phyloP scores from a whole-genome alignment of 2,797 vertebrate species.

The Channa striata region DNA sequence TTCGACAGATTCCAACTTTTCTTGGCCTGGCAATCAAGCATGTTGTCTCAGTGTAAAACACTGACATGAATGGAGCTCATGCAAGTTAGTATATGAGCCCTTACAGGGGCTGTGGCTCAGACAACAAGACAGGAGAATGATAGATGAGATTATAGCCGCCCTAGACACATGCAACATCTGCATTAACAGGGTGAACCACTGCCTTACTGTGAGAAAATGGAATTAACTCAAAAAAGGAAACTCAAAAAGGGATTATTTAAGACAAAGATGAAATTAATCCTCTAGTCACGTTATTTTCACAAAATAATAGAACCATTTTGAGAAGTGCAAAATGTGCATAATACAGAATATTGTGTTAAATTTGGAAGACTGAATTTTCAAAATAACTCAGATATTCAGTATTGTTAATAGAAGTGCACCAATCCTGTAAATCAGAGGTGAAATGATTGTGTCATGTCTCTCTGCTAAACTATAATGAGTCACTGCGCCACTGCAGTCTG shows the following conservation, averaged over 20 bases:
- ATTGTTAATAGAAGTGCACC: not conserved
- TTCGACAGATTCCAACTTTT: conserved; percentile 32
- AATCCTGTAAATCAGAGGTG: conserved; percentile 7
- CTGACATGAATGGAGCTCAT: conserved; percentile 82
- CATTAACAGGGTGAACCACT: conserved; percentile 35
- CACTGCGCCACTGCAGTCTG: conserved; percentile 43
- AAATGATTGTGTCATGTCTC: conserved; percentile 9
- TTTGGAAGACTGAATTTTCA: conserved; percentile 1
- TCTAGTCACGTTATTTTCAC: conserved; percentile 4
- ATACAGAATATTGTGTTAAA: conserved; percentile 1
- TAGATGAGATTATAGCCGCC: conserved; percentile 64
- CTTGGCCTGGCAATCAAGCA: conserved; percentile 48
- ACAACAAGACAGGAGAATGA: conserved; percentile 52
- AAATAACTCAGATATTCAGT: not conserved
- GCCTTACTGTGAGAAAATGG: conserved; percentile 22
- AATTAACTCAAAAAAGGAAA: conserved; percentile 27
- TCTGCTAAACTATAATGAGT: conserved; percentile 23
- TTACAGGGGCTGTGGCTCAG: conserved; percentile 52
- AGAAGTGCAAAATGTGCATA: conserved; percentile 5
- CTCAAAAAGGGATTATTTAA: conserved; percentile 26
- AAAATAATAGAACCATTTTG: conserved; percentile 14
- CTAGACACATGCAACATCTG: conserved; percentile 73
- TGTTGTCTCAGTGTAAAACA: conserved; percentile 65
- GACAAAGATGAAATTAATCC: conserved; percentile 29
- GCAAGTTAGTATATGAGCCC: conserved; percentile 89